Base-by-base conservation (phyloP, 2,113 vertebrate genomes). In the Phodopus roborovskii region DNA sequence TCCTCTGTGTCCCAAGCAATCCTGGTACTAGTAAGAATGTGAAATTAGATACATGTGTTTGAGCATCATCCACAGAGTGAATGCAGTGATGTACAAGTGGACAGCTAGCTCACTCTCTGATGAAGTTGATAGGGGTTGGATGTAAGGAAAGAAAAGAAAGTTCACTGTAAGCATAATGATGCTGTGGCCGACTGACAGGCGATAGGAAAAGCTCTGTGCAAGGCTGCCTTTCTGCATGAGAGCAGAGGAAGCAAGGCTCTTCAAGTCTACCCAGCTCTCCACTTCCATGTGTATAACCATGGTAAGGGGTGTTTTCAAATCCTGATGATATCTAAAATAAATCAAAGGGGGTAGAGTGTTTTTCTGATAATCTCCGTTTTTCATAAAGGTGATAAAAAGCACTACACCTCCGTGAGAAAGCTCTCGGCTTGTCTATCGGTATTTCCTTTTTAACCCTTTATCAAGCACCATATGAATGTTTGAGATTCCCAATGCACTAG, bases 301-400 rank as follows among this genome's bases (percentile, higher is more conserved):
- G 45, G 48, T 33, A 53, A 50, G 68, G 56, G 39, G 48, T 88
- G 95, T 92, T 93, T 93, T 90, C n/a, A 96, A 92, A 95, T 95
- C 94, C 88, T 82, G 88, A 45, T 83, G 81, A 95, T 87, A 78
- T 94, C 96, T 95, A 97, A 96, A 97, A 95, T 97, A 97, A 96
- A 90, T 91, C 9, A 0, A 95, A 92, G 53, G 11, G 50, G 19
- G 66, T 83, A 85, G 74, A 90, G 53, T 74, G 22, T 3, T 8
- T 95, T 78, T 96, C 83, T 88, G 95, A 77, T 77, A 97, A 71
- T 90, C 42, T 85, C 75, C 48, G 70, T 86, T 94, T 94, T 94
- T 91, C 96, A 89, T 74, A 97, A 97, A 96, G 68, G 91, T 97
- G 95, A 97, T 95, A 96, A 96, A 73, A 95, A 95, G 88, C 88